phyloP scores from a whole-genome alignment of 2,888 invertebrate genomes.

The Brachycybe producta region DNA sequence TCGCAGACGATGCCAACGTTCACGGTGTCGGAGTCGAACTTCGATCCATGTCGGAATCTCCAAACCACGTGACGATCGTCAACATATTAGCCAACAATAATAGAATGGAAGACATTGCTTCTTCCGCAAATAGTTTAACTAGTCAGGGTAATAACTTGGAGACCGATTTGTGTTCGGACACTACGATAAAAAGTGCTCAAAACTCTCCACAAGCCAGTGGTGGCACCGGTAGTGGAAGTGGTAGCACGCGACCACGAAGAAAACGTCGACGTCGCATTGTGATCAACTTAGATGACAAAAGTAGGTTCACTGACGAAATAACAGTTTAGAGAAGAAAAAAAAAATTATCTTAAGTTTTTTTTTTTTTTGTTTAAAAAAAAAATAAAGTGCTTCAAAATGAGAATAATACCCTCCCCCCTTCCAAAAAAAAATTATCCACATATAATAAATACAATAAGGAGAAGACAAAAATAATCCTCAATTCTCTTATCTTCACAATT shows the following conservation, averaged over 20 bases:
- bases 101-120: not conserved
- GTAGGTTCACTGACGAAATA: constrained; percentile 66
- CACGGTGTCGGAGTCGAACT: constrained; percentile 7
- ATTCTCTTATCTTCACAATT: no score
- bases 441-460: no score
- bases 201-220: constrained; percentile 2
- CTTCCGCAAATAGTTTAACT: not conserved
- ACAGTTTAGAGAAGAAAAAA: no score
- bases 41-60: not conserved
- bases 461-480: no score
- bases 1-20: no score
- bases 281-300: constrained; percentile 65
- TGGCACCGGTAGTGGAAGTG: not conserved
- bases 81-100: not conserved
- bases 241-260: not conserved
- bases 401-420: no score
- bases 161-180: not conserved
- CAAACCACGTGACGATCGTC: constrained; percentile 7
- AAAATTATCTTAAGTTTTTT: no score
- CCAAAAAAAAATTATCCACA: no score
- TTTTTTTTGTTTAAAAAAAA: no score
- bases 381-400: no score
- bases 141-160: not conserved
- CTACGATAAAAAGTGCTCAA: constrained; percentile 11
- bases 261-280: constrained; percentile 57